Evolutionary conservation across 2,888 invertebrate genomes (phyloP).

Genomic region (Allacma fusca): DNA sequence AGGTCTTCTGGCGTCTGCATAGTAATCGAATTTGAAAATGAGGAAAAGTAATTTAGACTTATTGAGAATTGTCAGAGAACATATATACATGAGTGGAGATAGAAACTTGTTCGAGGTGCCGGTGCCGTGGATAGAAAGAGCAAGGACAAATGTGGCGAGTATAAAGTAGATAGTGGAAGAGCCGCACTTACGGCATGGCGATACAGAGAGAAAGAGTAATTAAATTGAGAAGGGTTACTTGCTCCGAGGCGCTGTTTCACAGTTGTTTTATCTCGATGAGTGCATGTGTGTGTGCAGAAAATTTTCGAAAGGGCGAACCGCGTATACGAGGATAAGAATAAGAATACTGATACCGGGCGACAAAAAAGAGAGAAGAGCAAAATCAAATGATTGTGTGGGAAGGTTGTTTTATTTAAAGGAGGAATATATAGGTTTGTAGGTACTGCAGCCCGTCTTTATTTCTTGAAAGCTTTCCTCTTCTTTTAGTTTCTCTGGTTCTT

Average conservation of each 20-base stretch:
- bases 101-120: no score
- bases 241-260: not conserved
- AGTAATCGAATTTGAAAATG: no score
- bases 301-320: not conserved
- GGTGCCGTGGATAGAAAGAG: no score
- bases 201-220: slow-evolving; percentile 13
- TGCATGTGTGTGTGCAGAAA: not conserved
- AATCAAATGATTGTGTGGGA: slow-evolving; percentile 30
- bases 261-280: not conserved
- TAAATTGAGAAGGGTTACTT: not conserved
- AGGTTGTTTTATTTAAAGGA: slow-evolving; percentile 40
- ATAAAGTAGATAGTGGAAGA: not conserved
- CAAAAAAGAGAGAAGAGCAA: slow-evolving; percentile 21
- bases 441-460: not conserved
- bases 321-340: slow-evolving; percentile 9
- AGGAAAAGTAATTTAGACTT: no score
- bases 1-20: no score
- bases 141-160: no score
- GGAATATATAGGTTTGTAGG: slow-evolving; percentile 35
- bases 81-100: no score
- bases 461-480: not conserved
- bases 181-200: not conserved
- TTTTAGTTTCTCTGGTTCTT: no score
- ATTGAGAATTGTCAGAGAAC: no score
- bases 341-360: slow-evolving; percentile 3